Conservation (phyloP, 2,888 invertebrate species). For the Eristalis arbustorum region DNA sequence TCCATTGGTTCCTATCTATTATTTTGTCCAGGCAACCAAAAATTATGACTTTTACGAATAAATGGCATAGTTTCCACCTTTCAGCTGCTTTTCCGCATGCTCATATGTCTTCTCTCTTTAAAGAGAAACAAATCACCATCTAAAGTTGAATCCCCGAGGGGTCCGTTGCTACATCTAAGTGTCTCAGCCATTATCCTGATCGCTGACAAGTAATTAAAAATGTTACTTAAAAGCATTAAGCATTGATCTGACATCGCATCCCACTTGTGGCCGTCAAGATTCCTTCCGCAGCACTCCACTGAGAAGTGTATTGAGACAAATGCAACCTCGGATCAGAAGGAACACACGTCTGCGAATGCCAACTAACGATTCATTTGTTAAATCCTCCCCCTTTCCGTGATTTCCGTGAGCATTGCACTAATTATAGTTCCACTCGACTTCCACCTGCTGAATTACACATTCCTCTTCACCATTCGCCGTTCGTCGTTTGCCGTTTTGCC, state of each 20-base stretch:
- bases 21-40: no score
- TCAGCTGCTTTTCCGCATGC: no score
- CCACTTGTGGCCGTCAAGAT: neutral
- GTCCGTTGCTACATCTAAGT: neutral
- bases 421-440: slow-evolving; percentile 48
- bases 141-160: neutral
- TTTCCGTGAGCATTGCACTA: slow-evolving; percentile 58
- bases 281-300: neutral
- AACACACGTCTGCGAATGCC: neutral
- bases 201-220: slow-evolving; percentile 1
- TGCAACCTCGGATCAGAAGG: neutral
- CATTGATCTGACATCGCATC: neutral
- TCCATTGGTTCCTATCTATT: no score
- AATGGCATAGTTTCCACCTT: no score
- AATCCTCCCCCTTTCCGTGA: neutral
- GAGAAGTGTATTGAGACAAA: neutral
- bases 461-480: slow-evolving; percentile 4
- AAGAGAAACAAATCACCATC: neutral
- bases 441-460: slow-evolving; percentile 64
- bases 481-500: neutral
- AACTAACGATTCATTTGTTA: neutral
- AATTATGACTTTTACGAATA: no score
- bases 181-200: neutral
- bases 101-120: no score
- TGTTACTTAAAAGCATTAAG: neutral